Conservation (phyloP, 2,113 vertebrate species). For the Phyllopteryx taeniolatus region DNA sequence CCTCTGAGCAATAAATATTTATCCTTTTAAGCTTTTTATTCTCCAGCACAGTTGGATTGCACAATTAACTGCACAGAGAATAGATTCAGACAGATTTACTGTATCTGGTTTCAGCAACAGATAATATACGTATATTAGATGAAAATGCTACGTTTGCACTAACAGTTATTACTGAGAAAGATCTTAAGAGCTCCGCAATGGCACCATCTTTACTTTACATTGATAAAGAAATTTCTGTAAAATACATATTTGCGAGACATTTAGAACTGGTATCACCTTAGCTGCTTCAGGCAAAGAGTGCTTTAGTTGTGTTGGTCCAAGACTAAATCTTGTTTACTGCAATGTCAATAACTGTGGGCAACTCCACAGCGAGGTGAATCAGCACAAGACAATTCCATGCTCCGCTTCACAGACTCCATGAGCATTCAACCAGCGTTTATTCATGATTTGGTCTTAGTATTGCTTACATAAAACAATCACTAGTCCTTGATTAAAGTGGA, state of each 20-base stretch:
- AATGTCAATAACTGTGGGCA: conserved; percentile 37
- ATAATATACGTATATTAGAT: conserved; percentile 55
- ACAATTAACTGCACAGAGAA: conserved; percentile 43
- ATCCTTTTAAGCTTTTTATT: conserved; percentile 52
- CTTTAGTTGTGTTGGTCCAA: conserved; percentile 9
- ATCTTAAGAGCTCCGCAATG: conserved; percentile 17
- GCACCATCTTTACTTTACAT: conserved; percentile 20
- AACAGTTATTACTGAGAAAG: conserved; percentile 46
- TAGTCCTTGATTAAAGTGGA: conserved; percentile 46
- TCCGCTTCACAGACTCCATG: conserved; percentile 37
- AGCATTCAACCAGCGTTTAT: conserved; percentile 46
- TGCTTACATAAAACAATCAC: conserved; percentile 49
- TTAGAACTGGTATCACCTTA: conserved; percentile 25
- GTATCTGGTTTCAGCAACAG: conserved; percentile 47
- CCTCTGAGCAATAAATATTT: conserved; percentile 29
- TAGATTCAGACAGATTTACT: conserved; percentile 7
- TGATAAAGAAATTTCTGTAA: background rate
- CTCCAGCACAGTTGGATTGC: conserved; percentile 39
- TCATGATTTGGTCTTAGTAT: conserved; percentile 44
- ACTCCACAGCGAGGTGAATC: conserved; percentile 39
- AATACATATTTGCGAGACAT: background rate
- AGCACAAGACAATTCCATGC: conserved; percentile 44
- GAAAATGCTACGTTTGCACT: conserved; percentile 3
- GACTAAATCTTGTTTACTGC: conserved; percentile 30
- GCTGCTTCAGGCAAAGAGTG: conserved; percentile 7